Evolutionary conservation across 2,797 vertebrate genomes (phyloP), one percentile per base, ranked within the genome.

Genomic region (Poeciliopsis infans): DNA sequence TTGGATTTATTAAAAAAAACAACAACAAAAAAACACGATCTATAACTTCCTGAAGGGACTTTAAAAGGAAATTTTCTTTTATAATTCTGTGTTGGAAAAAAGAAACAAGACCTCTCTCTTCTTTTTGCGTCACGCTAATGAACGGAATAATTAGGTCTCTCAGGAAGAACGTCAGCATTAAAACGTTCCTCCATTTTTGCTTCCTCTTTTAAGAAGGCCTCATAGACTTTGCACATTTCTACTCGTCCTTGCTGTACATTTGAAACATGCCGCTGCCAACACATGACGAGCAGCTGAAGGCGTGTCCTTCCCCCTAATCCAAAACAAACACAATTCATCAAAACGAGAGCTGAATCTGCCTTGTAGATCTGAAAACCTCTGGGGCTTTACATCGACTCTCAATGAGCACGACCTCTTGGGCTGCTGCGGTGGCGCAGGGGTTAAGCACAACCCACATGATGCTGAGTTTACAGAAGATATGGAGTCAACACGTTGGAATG

Each of bases 171-270:
- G 80, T 91, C 85, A 82, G 86, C 87, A 55, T 88, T 81, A 85
- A 85, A 86, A 83, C 86, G 78, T 93, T 88, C 33, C 88, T 94
- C 18, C 91, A 91, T 91, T 84, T 81, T 77, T 80, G 89, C 91
- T 92, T 90, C 86, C 92, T 87, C 88, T 90, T 87, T 88, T 90
- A 86, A 88, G 90, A 92, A 89, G 91, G 91, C 87, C 87, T 89
- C 88, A 89, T 88, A 91, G 92, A 93, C 49, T 93, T 91, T 93
- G 90, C 91, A 89, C 86, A 88, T 92, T 91, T 93, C 76, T 90
- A 89, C 69, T 84, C 87, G 76, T 89, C 83, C 86, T 88, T 28
- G 66, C 91, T 82, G 88, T 79, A 87, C 82, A 74, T 92, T 86
- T 93, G 90, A 93, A 92, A 92, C 86, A 90, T 86, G 78, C 79